Conservation (phyloP, 2,113 vertebrate species). For the Gila orcuttii region DNA sequence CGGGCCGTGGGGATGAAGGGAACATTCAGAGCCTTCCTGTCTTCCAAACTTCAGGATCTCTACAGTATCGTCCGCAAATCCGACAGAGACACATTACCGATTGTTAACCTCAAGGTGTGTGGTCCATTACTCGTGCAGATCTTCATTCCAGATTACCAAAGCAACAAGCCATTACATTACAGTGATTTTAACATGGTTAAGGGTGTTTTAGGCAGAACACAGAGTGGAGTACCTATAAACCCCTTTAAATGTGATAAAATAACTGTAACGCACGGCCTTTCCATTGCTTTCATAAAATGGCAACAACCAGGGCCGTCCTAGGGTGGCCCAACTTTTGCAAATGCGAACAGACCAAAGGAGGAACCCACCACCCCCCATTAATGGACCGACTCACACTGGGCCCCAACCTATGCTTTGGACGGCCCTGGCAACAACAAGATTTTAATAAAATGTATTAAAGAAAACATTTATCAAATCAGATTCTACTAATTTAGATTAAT, state of each 20-base stretch:
- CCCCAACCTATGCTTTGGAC: too few species aligned
- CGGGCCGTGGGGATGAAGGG: conserved; percentile 86
- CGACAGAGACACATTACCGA: conserved; percentile 78
- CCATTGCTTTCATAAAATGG: neutral
- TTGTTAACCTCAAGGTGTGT: conserved; percentile 89
- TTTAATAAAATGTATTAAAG: neutral
- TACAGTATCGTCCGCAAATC: conserved; percentile 91
- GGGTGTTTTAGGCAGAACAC: neutral
- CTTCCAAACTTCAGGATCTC: conserved; percentile 91
- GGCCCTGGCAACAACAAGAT: neutral
- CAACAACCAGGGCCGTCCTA: too few species aligned
- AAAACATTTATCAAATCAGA: neutral
- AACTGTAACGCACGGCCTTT: neutral
- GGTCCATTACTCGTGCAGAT: neutral
- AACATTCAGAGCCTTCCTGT: conserved; percentile 95
- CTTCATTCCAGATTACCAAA: neutral
- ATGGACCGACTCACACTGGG: too few species aligned
- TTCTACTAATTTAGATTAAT: neutral
- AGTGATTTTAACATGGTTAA: neutral
- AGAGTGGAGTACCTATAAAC: neutral
- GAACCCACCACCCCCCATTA: too few species aligned
- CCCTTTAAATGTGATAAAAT: neutral
- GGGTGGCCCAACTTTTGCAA: too few species aligned
- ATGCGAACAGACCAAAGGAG: too few species aligned
- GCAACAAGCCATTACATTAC: neutral